Evolutionary conservation across 1,140 invertebrate species (phyloP).

Genomic region (Sycophaga agraensis): DNA sequence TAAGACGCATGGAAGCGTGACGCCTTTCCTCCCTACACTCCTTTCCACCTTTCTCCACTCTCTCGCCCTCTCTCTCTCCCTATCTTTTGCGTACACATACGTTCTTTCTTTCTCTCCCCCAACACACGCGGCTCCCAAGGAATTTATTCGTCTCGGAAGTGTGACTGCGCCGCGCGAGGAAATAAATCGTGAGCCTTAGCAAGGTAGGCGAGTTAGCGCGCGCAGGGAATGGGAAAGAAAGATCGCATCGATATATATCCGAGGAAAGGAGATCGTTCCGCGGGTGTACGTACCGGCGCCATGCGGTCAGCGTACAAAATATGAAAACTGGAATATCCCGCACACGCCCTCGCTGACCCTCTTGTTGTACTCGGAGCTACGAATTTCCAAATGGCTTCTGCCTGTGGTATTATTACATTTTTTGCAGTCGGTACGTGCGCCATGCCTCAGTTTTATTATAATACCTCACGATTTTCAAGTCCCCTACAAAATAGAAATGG

Average conservation of each 20-base stretch:
- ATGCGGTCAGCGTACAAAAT: constrained; percentile 15
- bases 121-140: background rate
- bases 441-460: no score
- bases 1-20: constrained; percentile 27
- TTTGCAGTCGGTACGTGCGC: no score
- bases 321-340: background rate
- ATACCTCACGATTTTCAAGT: no score
- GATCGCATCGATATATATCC: background rate
- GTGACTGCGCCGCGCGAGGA: constrained; percentile 12
- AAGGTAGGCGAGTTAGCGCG: background rate
- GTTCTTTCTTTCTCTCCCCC: no score
- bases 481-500: no score
- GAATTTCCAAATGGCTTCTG: no score
- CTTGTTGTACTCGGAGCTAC: constrained; percentile 1
- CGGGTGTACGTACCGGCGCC: background rate
- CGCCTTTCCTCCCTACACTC: constrained; percentile 21
- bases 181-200: constrained; percentile 19
- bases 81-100: background rate
- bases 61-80: background rate
- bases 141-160: constrained; percentile 31
- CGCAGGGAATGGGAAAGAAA: background rate
- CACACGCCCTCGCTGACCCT: no score
- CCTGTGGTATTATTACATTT: no score
- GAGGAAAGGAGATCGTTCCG: background rate
- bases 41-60: constrained; percentile 1